Percentiles rank a stretch among this genome's conserved stretches.
Evolutionary conservation across 1,140 invertebrate species (phyloP).

Genomic region (Drosophila sucinea): DNA sequence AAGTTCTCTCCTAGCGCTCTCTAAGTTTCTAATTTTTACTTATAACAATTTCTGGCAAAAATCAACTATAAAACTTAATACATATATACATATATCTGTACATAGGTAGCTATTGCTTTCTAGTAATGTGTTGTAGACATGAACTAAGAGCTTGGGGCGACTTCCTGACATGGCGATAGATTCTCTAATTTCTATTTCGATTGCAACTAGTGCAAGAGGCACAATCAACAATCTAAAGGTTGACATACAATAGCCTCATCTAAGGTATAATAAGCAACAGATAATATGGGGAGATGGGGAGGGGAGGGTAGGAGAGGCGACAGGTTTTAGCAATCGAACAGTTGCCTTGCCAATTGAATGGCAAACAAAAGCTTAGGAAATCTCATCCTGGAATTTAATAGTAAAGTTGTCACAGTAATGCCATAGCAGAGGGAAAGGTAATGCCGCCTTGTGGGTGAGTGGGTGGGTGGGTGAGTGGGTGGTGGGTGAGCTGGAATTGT

Average conservation of each 20-base stretch:
- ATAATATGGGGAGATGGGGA: constrained; percentile 2
- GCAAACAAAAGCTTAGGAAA: constrained; percentile 35
- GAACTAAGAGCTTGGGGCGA: constrained; percentile 38
- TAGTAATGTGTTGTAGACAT: constrained; percentile 75
- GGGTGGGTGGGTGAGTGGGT: neutral
- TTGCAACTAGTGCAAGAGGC: constrained; percentile 2
- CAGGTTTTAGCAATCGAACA: constrained; percentile 33
- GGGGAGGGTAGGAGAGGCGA: constrained; percentile 16
- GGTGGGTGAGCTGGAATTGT: neutral
- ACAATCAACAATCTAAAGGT: constrained; percentile 10
- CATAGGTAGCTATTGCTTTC: constrained; percentile 30
- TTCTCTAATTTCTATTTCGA: neutral
- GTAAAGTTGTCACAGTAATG: constrained; percentile 31
- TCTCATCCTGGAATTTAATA: constrained; percentile 43
- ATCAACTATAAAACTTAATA: constrained; percentile 48
- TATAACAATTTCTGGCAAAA: constrained; percentile 76
- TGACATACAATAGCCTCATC: constrained; percentile 48
- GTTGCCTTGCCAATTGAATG: constrained; percentile 48
- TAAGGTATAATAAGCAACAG: constrained; percentile 57
- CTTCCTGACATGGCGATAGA: neutral
- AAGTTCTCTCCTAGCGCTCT: neutral
- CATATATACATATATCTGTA: constrained; percentile 18
- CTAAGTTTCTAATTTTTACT: constrained; percentile 62
- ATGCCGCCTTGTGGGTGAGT: neutral
- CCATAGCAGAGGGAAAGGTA: neutral